Conservation (phyloP, 2,113 vertebrate species). For the Butastur rufipennis region DNA sequence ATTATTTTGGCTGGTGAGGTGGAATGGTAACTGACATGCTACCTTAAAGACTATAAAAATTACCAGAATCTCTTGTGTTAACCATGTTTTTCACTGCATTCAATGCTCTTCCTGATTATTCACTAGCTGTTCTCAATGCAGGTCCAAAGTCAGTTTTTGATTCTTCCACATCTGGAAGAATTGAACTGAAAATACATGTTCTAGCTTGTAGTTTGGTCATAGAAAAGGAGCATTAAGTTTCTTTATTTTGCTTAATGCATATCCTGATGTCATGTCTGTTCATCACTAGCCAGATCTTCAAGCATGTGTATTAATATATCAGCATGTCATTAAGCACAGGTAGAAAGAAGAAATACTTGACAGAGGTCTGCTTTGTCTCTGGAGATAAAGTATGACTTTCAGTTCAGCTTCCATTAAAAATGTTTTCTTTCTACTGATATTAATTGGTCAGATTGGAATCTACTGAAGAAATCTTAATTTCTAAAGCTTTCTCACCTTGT, state of each 20-base stretch:
- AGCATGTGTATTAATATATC: background rate
- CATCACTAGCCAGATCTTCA: background rate
- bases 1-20: background rate
- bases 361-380: background rate
- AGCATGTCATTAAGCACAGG: background rate
- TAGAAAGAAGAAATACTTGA: background rate
- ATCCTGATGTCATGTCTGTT: background rate
- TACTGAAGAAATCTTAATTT: background rate
- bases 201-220: background rate
- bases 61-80: background rate
- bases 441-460: background rate
- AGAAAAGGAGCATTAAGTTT: background rate
- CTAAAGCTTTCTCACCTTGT: background rate
- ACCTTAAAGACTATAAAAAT: background rate
- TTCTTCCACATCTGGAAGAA: background rate
- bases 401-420: background rate
- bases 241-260: background rate
- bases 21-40: background rate
- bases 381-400: background rate
- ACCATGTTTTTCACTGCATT: background rate
- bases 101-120: background rate
- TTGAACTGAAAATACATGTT: background rate
- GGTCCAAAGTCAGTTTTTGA: background rate
- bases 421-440: background rate
- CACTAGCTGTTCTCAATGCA: background rate